Conservation (phyloP, 2,888 invertebrate species). For the Erannis defoliaria region DNA sequence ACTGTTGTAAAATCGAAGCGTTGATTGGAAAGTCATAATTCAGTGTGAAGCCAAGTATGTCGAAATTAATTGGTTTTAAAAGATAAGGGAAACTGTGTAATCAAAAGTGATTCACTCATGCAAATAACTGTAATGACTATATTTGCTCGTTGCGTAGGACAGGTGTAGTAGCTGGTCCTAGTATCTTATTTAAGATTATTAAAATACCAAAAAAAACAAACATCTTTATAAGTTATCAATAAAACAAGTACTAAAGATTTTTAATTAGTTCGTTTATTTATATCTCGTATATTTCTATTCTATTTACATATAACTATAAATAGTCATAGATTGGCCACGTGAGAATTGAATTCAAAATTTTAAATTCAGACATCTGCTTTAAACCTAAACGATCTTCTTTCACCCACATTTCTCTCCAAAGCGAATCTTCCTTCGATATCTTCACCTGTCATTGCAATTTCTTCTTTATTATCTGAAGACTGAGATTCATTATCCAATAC, state of each 20-base stretch:
- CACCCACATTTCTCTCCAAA: conserved; percentile 67
- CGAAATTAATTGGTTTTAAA: conserved; percentile 44
- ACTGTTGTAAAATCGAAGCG: neutral
- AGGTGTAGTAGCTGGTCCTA: too few relatives aligned
- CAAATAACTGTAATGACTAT: neutral
- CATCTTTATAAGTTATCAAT: neutral
- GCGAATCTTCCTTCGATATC: conserved; percentile 57
- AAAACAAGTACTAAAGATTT: neutral
- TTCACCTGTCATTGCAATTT: conserved; percentile 41
- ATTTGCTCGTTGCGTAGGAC: neutral
- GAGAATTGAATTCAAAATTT: conserved; percentile 30
- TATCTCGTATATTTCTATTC: conserved; percentile 25
- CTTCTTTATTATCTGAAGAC: conserved; percentile 44
- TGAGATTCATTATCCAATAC: conserved; percentile 46
- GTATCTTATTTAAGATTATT: too few relatives aligned
- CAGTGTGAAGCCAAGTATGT: conserved; percentile 44
- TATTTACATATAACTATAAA: conserved; percentile 41
- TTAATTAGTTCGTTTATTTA: conserved; percentile 1
- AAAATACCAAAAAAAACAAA: too few relatives aligned
- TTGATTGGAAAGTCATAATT: conserved; percentile 32
- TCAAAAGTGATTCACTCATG: conserved; percentile 3
- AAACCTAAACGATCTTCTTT: conserved; percentile 68
- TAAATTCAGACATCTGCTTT: conserved; percentile 55
- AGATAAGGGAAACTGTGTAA: conserved; percentile 49
- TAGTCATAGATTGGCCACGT: conserved; percentile 39